Evolutionary conservation across 2,113 vertebrate species (phyloP), one percentile per base, ranked within the genome.

Genomic region (Atractosteus spatula): DNA sequence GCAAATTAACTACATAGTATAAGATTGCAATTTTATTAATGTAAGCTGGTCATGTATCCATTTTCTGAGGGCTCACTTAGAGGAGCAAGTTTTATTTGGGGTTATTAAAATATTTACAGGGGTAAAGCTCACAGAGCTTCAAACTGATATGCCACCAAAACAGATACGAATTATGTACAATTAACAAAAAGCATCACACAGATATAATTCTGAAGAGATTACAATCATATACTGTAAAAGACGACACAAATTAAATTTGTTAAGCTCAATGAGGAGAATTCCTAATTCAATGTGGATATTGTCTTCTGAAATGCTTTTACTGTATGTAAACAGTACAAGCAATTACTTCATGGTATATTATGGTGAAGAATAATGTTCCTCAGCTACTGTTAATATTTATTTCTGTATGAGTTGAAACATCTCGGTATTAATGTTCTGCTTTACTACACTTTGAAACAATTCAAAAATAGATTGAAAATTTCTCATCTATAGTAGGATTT

Each of bases 71-170:
- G 66, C 7, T 10, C 55, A 7, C 55, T 67, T 16, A n/a, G 29
- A 54, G 54, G 54, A 41, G 7, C 66, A 68, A 57, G 3, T 69
- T 69, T 69, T 57, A 57, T 69, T 57, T 69, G 41, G 41, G 8
- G 5, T 17, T 57, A 57, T 57, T 69, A 69, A 69, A 69, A 69
- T 69, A 69, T 59, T 69, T 57, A 69, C 68, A 57, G 68, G 66
- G 68, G 43, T 69, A 69, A 69, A 69, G 54, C 55, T 57, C 68
- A 3, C n/a, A 14, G 55, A 41, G 68, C 41, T n/a, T 56, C 55
- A 57, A 69, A 57, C 68, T 42, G 68, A 57, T 12, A 69, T 57
- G 55, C 42, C 29, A 43, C 13, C 41, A 57, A n/a, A 68, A 44
- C 66, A 55, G 47, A 47, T 54, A 51, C 7, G 3, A 68, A 68